Evolutionary conservation across 2,797 vertebrate genomes (phyloP), one percentile per base, ranked within the genome.

Genomic region (Corythornis leucogaster): DNA sequence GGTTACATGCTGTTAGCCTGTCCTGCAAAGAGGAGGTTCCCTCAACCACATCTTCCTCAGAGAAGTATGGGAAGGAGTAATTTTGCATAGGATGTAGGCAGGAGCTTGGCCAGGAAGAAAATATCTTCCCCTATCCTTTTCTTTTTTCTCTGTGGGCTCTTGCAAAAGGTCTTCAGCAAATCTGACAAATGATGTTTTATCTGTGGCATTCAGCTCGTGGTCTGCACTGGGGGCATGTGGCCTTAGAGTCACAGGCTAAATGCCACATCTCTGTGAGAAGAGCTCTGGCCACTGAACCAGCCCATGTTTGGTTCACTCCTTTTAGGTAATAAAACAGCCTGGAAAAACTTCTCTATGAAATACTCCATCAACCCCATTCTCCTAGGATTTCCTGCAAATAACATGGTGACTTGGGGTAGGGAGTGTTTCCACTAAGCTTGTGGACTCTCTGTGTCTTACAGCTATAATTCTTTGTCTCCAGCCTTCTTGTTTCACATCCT

Each of bases 401-500:
- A 12, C 7, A 0, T 8, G 15, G 42, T 85, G 33, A 48, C 21
- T 28, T 59, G 53, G 40, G 31, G 5, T 17, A 68, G 31, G 13
- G 57, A 45, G 12, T 5, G 6, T 84, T 80, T 70, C 48, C 57
- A 12, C 33, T 53, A 35, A 91, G 16, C n/a, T 80, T 80, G 28
- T 33, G 46, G 53, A 57, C 19, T 75, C 67, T 17, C 5, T 70
- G 38, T 61, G 33, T 71, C 50, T 87, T 62, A 54, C 30, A 1
- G 2, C 43, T 87, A 14, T 64, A 77, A 50, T 71, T 84, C 51
- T 71, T 87, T 80, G 58, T 83, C 79, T 93, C 94, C 54, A 15
- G 42, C 42, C 71, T 80, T 90, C 85, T 82, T 77, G 42, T 91
- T 96, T 89, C 91, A 89, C 54, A 10, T 95, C 88, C 84, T 93